Percentiles rank a stretch among this genome's conserved stretches.
Conservation (phyloP, 2,888 invertebrate genomes). For the Magallana nippona region DNA sequence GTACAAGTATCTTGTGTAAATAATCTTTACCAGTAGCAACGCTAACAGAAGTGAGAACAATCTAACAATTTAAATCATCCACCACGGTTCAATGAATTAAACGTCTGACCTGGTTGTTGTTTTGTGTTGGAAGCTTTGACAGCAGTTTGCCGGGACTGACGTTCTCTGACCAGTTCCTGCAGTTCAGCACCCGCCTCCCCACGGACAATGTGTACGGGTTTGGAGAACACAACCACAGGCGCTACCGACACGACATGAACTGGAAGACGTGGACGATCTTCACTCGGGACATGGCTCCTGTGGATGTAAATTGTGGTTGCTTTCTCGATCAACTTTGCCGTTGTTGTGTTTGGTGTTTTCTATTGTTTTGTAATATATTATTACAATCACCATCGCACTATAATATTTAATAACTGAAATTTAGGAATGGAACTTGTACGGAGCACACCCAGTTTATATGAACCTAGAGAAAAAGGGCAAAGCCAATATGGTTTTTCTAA, state of each 20-base stretch:
- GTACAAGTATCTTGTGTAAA: too few species aligned
- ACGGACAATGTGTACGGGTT: conserved; percentile 71
- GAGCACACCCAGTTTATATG: conserved; percentile 91
- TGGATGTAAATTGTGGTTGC: conserved; percentile 46
- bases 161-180: conserved; percentile 70
- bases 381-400: too few species aligned
- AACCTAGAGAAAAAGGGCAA: conserved; percentile 84
- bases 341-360: too few species aligned
- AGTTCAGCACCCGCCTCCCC: conserved; percentile 67
- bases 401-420: background rate
- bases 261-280: conserved; percentile 74
- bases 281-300: conserved; percentile 70
- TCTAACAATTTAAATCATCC: too few species aligned
- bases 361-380: too few species aligned
- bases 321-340: too few species aligned
- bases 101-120: background rate
- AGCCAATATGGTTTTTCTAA: conserved; percentile 87
- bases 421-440: conserved; percentile 85
- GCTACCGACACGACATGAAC: conserved; percentile 70
- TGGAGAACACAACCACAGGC: conserved; percentile 74
- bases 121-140: conserved; percentile 62
- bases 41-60: too few species aligned
- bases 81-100: too few species aligned
- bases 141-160: conserved; percentile 63
- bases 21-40: too few species aligned